These are phyloP conservation scores for Piliocolobus tephrosceles DNA, from an alignment of 2,113 vertebrate species.

Conservation along the genomic window DNA sequence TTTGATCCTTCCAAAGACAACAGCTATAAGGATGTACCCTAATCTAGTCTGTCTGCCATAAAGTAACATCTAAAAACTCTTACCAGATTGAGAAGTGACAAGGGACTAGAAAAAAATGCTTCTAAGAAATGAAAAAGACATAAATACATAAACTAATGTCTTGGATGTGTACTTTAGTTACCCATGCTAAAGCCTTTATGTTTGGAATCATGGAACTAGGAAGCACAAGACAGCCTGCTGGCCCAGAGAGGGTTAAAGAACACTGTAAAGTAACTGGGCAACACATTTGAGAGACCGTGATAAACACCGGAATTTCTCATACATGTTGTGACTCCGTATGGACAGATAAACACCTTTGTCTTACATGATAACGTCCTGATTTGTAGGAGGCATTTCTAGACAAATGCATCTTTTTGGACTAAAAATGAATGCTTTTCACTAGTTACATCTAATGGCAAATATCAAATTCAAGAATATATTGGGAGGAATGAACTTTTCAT, in stretches of 20 bases:
- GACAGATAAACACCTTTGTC: background rate
- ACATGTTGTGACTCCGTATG: background rate
- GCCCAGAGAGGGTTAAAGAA: background rate
- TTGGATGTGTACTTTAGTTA: background rate
- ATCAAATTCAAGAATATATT: background rate
- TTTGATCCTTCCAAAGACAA: background rate
- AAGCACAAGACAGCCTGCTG: background rate
- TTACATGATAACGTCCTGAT: background rate
- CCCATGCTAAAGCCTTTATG: background rate
- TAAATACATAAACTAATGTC: background rate
- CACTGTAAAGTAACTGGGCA: background rate
- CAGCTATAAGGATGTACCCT: background rate
- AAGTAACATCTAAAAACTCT: background rate
- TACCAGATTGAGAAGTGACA: background rate
- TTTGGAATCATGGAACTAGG: background rate
- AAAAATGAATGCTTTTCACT: background rate
- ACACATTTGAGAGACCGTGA: background rate
- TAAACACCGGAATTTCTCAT: background rate
- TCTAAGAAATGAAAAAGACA: background rate
- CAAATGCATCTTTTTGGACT: background rate
- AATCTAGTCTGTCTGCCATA: background rate
- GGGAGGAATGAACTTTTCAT: background rate
- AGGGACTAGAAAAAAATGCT: background rate
- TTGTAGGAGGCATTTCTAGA: background rate
- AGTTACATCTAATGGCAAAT: background rate